Base-by-base conservation (phyloP, 2,113 vertebrate species). In the Eptesicus fuscus region DNA sequence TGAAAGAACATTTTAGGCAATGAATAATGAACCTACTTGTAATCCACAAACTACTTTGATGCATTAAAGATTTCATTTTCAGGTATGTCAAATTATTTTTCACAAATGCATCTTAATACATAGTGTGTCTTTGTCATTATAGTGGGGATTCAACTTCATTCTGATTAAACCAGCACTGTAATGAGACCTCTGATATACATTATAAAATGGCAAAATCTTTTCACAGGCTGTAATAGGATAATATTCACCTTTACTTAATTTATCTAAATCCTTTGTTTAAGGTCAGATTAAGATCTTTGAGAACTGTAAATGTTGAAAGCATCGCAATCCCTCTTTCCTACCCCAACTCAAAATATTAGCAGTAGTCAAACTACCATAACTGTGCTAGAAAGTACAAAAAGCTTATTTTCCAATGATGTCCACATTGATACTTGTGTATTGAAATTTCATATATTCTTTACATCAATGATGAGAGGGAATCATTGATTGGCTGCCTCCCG, bases 41-140 rank as follows among this genome's bases (percentile, higher is more conserved):
- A 93, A 96, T 91, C 89, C 32, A 87, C 70, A 44, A 94, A 93
- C 17, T 61, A 63, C 13, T 93, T 77, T 91, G 65, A 84, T 96
- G 0, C 49, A 78, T 44, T 73, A 84, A 59, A 90, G n/a, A 74
- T 79, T 85, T 56, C 42, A 63, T 83, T 93, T 94, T 76, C 53
- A 93, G 12, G 9, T 17, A 61, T 10, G 37, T 84, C 28, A 92
- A 91, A 78, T 94, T 32, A n/a, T 61, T 37, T 91, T 86, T 30
- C 25, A 47, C 17, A 79, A 16, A 69, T 61, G 28, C 9, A 59
- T 67, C 42, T 95, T 79, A 79, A 67, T 37, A 40, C 18, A 56
- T 42, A 5, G 2, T 59, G 14, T 74, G 11, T 9, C 32, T 91
- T 88, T 86, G 49, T 79, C 51, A 76, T 84, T 87, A 40, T 76